Evolutionary conservation across 2,797 vertebrate species (phyloP), one percentile per base, ranked within the genome.

Genomic region (Siniperca scherzeri): DNA sequence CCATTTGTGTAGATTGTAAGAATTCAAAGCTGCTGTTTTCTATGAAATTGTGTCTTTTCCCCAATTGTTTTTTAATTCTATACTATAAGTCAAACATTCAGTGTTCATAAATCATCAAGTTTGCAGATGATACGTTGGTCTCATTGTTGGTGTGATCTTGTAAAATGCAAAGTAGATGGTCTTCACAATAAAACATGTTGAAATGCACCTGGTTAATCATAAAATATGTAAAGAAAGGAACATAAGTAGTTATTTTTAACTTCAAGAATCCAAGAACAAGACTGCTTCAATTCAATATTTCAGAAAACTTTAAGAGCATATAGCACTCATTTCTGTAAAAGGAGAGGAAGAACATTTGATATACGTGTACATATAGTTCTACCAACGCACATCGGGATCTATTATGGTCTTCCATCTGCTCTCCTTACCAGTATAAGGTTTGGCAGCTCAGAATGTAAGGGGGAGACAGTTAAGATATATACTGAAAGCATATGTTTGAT

Each of bases 381-480:
- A 19, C 75, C 65, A 72, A 57, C 5, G 16, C 25, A 72, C 52
- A 71, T n/a, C 2, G 21, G 33, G 33, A 88, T 81, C 30, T 80
- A 46, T 74, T 73, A 80, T 74, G 48, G 8, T 46, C 19, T 74
- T 19, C 87, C 80, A 89, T 88, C 88, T 91, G 89, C 42, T 80
- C 59, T 50, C 10, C 30, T 72, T 16, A 46, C 10, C 50, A 30
- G 22, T 7, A 33, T 13, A 59, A 38, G 25, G 56, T 65, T 70
- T 84, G 78, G 65, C 84, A 87, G 72, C 72, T 78, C 25, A 13
- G 7, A 36, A 64, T 44, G 44, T 71, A 53, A 57, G 0, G n/a
- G 52, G 11, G 38, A 40, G 50, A 61, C 1, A 3, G 65, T 22
- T 67, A 56, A 70, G 7, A 36, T 64, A 52, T 67, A 71, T 70